Evolutionary conservation across 2,888 invertebrate species (phyloP), one percentile per base, ranked within the genome.

Genomic region (Pycnomerus fuliginosus): DNA sequence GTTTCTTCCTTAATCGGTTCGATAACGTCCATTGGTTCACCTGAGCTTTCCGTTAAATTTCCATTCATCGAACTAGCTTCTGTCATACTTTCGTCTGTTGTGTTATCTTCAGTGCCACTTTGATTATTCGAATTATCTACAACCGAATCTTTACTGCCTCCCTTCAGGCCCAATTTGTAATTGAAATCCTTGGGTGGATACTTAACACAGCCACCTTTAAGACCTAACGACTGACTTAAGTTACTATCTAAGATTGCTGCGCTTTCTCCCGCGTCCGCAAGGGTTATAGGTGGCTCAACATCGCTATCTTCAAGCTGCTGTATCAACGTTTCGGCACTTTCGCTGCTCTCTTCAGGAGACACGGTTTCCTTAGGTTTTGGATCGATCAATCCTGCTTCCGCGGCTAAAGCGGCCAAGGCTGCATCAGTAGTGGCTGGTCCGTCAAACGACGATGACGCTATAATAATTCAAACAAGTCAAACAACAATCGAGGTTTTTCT

Each of bases 341-440:
- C 34, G 2, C 22, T 20, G 20, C 5, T 20, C 3, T 12, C 10
- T 10, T 25, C 25, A 10, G n/a, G 32, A 11, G 38, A 16, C 4
- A 17, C 25, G 13, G 24, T 12, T 23, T 60, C 62, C 15, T 62
- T 55, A 1, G 63, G 61, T 43, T 71, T 69, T 0, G 79, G 77
- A 54, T 79, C 80, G 24, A 80, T 77, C 2, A 82, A 65, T 2
- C 80, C 80, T 16, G 81, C 80, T 60, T 82, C 82, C 1, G 80
- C 80, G 4, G 81, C 80, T 12, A 82, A 62, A 3, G 81, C 80
- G 10, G 81, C 80, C 7, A 82, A 60, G 1, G 80, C 80, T 1
- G 80, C 79, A 55, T 82, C 82, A 1, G 79, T 80, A 2, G 80
- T 80, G 1, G 79, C 80, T 3, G 80, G 79, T 3, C 78, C 77